Evolutionary conservation across 2,888 invertebrate genomes (phyloP), one percentile per base, ranked within the genome.

Genomic region (Rhingia rostrata): DNA sequence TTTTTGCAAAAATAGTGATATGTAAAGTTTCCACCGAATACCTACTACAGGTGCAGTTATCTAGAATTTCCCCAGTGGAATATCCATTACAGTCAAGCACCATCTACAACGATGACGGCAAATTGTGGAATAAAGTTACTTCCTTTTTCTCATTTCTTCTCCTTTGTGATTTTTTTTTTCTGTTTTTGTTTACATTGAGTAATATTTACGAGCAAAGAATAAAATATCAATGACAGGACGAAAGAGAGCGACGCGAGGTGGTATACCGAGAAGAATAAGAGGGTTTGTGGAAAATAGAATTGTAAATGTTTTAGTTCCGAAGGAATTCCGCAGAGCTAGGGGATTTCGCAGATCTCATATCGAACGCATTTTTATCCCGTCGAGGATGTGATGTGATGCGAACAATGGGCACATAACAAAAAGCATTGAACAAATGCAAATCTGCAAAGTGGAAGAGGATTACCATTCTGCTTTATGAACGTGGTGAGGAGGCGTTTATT

Each of bases 71-170:
- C 67, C 53, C 41, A 41, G 74, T 49, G 81, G 77, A 33, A 77
- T 54, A 78, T 73, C 66, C 72, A 82, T 82, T 66, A 77, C 66
- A 47, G 70, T 60, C 66, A 72, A 66, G 72, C 60, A 47, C 22
- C 56, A 54, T 64, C 35, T 63, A 47, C 41, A 3, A 66, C 70
- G 66, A 72, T 77, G 77, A 72, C 54, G 77, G 82, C 60, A 78
- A 78, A 82, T 82, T 82, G 82, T 72, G 82, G 72, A 72, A 78
- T 83, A 78, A 67, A 78, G 72, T 78, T 67, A 51, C 72, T 63
- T 78, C 61, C 82, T 35, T 54, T 41, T 41, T 80, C 10, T 14
- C 12, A 12, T 63, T 37, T 43, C 45, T 56, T 51, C 35, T 9
- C 47, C 22, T 22, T 22, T 22, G 22, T 22, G 22, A 22, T 22